Conservation (phyloP, 2,888 invertebrate genomes). For the Bimastos eiseni region DNA sequence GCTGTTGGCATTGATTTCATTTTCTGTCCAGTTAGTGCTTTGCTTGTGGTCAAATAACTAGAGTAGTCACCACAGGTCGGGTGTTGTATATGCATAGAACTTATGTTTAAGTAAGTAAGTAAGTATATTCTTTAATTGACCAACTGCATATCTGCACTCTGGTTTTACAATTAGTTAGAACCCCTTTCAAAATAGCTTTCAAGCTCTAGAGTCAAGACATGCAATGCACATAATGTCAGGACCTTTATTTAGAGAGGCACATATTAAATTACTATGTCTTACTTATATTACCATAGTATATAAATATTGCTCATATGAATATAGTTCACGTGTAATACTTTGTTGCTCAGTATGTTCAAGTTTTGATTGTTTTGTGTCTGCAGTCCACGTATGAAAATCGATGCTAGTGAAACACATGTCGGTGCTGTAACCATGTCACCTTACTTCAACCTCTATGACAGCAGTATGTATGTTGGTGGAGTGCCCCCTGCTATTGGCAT, state of each 20-base stretch:
- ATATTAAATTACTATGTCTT: slow-evolving; percentile 22
- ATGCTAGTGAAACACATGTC: slow-evolving; percentile 39
- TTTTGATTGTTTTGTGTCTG: neutral
- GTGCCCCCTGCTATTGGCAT: slow-evolving; percentile 39
- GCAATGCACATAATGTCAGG: too few relatives aligned
- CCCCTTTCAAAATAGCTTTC: too few relatives aligned
- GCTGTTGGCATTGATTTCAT: slow-evolving; percentile 32
- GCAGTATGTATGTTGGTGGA: slow-evolving; percentile 43
- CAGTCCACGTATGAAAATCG: slow-evolving; percentile 42
- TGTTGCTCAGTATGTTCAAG: neutral
- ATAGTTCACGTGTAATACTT: neutral
- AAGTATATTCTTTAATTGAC: too few relatives aligned
- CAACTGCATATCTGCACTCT: too few relatives aligned
- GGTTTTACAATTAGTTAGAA: too few relatives aligned
- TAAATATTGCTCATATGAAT: neutral
- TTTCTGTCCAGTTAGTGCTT: slow-evolving; percentile 42
- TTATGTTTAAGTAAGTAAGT: too few relatives aligned
- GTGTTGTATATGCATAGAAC: too few relatives aligned
- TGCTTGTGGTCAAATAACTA: too few relatives aligned
- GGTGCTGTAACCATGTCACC: slow-evolving; percentile 44
- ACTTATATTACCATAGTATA: neutral
- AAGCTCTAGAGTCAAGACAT: neutral
- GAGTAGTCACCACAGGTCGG: too few relatives aligned
- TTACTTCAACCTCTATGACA: slow-evolving; percentile 39
- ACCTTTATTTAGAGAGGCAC: neutral